Evolutionary conservation across 2,888 invertebrate species (phyloP), one percentile per base, ranked within the genome.

Genomic region (Lepidonotus clava): DNA sequence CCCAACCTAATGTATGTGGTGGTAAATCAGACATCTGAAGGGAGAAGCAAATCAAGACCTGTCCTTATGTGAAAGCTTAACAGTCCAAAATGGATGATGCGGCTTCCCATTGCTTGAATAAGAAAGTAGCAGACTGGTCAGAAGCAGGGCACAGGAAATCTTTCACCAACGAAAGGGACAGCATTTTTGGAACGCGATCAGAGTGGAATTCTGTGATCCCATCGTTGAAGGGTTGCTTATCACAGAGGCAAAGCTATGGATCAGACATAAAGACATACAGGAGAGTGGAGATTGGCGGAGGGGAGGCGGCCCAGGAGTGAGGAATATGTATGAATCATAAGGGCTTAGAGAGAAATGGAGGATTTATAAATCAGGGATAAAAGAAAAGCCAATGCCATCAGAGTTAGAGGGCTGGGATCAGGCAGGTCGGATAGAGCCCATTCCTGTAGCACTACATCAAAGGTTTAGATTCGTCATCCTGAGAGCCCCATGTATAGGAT

Each of bases 311-410:
- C 6, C 18, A 24, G 53, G 21, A 24, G n/a, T 53, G 53, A 11
- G 18, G 53, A n/a, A n/a, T 53, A 53, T 53, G n/a, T n/a, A 53
- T 53, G 21, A 53, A n/a, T 18, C 18, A 53, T 11, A 53, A 18
- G 53, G n/a, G 18, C 21, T n/a, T 18, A 53, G 53, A 53, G 4
- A 5, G n/a, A 53, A 46, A 46, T 46, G 6, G 46, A 18, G 46
- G 46, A 46, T 46, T 46, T 46, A 53, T 53, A 53, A 53, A 53
- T 53, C 53, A 53, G 53, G 53, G 53, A 53, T 53, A 24, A 53
- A 53, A 53, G 53, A 53, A 24, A 24, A 53, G n/a, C n/a, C n/a
- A n/a, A n/a, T n/a, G n/a, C n/a, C n/a, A n/a, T n/a, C n/a, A n/a
- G n/a, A n/a, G n/a, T n/a, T n/a, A n/a, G n/a, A n/a, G n/a, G n/a